Percentiles rank a stretch among this genome's conserved stretches.
phyloP scores from a whole-genome alignment of 2,113 vertebrate species.

The Myiopsitta monachus region DNA sequence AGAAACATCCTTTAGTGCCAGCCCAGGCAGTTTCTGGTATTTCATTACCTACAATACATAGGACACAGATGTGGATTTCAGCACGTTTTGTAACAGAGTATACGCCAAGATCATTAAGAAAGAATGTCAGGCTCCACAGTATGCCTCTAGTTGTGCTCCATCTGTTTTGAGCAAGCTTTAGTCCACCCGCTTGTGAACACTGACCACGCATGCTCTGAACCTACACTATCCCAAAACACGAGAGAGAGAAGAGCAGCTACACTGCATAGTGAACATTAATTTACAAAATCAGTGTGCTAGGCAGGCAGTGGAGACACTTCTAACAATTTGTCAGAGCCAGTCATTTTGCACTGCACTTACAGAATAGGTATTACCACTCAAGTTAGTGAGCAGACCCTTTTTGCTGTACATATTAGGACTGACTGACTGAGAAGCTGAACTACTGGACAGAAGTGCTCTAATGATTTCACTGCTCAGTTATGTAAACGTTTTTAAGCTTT shows the following conservation, averaged over 20 bases:
- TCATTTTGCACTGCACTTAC: not conserved
- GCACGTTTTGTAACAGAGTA: not conserved
- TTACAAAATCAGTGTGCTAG: not conserved
- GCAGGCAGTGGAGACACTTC: not conserved
- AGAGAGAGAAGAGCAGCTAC: not conserved
- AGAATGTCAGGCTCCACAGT: not conserved
- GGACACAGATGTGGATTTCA: constrained; percentile 15
- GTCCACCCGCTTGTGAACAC: not conserved
- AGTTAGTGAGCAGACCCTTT: not conserved
- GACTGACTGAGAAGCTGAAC: not conserved
- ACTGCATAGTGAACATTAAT: not conserved
- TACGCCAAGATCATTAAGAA: constrained; percentile 21
- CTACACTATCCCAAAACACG: accelerated
- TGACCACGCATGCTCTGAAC: not conserved
- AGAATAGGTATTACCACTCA: not conserved
- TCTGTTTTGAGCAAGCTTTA: not conserved
- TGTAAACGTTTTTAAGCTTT: not conserved
- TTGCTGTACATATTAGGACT: not conserved
- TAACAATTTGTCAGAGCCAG: not conserved
- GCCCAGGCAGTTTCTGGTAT: not conserved
- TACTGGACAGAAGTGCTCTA: not conserved
- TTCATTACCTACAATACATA: not conserved
- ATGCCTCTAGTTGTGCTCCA: not conserved
- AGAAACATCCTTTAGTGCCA: constrained; percentile 1
- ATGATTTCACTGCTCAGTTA: not conserved